phyloP scores from a whole-genome alignment of 2,888 invertebrate species.

The Trissoscelio sp. region DNA sequence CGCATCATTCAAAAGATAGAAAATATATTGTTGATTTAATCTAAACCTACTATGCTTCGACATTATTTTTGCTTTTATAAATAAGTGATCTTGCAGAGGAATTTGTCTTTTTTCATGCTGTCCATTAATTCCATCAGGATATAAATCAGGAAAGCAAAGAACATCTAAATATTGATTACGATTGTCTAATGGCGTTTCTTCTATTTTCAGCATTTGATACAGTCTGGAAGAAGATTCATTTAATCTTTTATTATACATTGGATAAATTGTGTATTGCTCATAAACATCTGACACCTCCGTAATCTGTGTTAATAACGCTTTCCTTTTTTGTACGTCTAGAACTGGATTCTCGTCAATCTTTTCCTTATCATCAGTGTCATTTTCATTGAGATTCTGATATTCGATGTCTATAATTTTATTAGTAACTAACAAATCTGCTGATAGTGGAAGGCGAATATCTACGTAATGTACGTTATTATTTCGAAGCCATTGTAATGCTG shows the following conservation, averaged over 20 bases:
- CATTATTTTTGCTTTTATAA: slow-evolving; percentile 67
- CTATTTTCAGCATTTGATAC: slow-evolving; percentile 56
- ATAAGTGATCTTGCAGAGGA: slow-evolving; percentile 61
- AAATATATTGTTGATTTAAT: slow-evolving; percentile 72
- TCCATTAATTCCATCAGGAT: slow-evolving; percentile 59
- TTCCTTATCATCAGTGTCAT: no score
- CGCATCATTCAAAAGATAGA: slow-evolving; percentile 71
- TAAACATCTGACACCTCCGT: no score
- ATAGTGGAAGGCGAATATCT: not conserved
- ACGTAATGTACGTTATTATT: slow-evolving; percentile 73
- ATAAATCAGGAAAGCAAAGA: slow-evolving; percentile 59
- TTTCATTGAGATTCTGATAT: no score
- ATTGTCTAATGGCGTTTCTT: slow-evolving; percentile 68
- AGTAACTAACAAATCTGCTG: not conserved
- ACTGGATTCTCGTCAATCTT: no score
- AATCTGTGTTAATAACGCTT: no score
- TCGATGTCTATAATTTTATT: no score
- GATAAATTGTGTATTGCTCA: not conserved
- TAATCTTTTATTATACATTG: not conserved
- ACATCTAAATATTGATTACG: slow-evolving; percentile 59
- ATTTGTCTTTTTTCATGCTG: slow-evolving; percentile 68
- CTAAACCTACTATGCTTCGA: slow-evolving; percentile 62
- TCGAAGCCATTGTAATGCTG: slow-evolving; percentile 73
- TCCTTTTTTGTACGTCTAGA: no score
- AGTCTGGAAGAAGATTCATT: not conserved